Conservation (phyloP, 2,797 vertebrate genomes). For the Pangasius macronema region DNA sequence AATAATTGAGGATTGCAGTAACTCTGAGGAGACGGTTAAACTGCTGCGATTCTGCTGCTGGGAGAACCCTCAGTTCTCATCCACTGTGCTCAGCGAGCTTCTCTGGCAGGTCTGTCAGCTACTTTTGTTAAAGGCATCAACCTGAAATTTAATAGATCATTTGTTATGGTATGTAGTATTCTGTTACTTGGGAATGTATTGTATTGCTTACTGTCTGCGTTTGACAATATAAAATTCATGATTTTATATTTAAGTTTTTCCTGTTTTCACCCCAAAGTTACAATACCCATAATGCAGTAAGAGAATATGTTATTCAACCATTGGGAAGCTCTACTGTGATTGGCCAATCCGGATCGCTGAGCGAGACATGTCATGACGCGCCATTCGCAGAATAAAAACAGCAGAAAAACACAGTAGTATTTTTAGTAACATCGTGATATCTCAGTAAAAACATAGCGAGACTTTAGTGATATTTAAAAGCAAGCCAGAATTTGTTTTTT, state of each 20-base stretch:
- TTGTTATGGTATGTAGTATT: neutral
- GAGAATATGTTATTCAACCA: neutral
- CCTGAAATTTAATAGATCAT: neutral
- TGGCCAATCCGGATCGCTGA: too few species aligned
- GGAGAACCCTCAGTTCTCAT: constrained; percentile 99
- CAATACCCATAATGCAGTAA: neutral
- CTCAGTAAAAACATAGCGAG: neutral
- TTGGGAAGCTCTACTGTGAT: neutral
- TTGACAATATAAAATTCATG: neutral
- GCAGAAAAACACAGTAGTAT: neutral
- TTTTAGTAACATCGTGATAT: neutral
- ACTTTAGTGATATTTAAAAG: neutral
- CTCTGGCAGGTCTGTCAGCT: constrained; percentile 91
- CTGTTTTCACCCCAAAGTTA: neutral
- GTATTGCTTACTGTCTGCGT: neutral
- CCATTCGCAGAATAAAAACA: neutral
- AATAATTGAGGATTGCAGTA: constrained; percentile 99
- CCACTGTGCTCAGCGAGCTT: constrained; percentile 96
- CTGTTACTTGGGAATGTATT: neutral
- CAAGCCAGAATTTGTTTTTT: neutral
- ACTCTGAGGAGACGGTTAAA: constrained; percentile 97
- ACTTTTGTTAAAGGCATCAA: neutral
- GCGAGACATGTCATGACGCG: neutral
- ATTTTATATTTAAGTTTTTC: neutral
- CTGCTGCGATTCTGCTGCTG: constrained; percentile 98